Evolutionary conservation across 23 tunicate genomes (phyloP).

Genomic region (Pegea sp.): DNA sequence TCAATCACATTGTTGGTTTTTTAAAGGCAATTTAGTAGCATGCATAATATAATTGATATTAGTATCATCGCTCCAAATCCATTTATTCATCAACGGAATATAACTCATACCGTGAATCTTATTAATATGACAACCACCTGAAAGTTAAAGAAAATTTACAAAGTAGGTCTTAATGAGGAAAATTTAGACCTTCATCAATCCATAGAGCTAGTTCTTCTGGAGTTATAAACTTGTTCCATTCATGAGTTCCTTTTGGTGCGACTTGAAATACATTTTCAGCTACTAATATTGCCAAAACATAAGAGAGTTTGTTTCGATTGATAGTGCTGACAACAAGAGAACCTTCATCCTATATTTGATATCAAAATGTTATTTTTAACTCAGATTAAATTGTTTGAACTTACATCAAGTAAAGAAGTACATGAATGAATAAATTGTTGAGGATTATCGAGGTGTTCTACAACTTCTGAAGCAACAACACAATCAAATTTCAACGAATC

Average conservation of each 20-base stretch:
- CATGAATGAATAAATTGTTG: conserved; percentile 29
- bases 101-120: conserved; percentile 60
- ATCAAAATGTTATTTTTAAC: no score
- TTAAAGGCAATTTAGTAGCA: conserved; percentile 31
- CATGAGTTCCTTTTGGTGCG: conserved; percentile 65
- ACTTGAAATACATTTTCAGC: conserved; percentile 54
- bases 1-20: no score
- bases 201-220: conserved; percentile 15
- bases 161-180: not conserved
- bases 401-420: conserved; percentile 16
- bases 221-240: conserved; percentile 67
- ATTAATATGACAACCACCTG: conserved; percentile 16
- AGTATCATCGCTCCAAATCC: conserved; percentile 30
- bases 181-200: conserved; percentile 2
- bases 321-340: conserved; percentile 73
- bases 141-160: not conserved
- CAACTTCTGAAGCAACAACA: conserved; percentile 82
- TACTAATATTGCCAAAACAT: conserved; percentile 23
- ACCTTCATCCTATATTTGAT: conserved; percentile 53
- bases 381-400: no score
- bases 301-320: conserved; percentile 42
- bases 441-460: conserved; percentile 66
- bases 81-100: conserved; percentile 38
- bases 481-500: conserved; percentile 59
- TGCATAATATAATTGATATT: conserved; percentile 60